Evolutionary conservation across 2,888 invertebrate genomes (phyloP).

Genomic region (Acanthococcus lagerstroemiae): DNA sequence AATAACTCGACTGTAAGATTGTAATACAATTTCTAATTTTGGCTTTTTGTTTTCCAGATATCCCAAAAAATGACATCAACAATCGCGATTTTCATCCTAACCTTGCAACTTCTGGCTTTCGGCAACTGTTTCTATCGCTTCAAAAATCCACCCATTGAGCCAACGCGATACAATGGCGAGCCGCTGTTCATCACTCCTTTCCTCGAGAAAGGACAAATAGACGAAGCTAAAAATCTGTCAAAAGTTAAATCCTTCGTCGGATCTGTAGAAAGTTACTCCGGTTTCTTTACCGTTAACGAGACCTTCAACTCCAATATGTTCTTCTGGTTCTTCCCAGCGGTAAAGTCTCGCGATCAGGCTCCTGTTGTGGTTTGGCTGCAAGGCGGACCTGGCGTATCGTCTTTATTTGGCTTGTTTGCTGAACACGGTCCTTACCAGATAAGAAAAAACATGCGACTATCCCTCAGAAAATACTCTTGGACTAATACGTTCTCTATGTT

Average conservation of each 20-base stretch:
- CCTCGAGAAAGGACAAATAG: conserved; percentile 10
- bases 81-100: no score
- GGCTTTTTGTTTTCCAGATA: no score
- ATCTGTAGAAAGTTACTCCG: conserved; percentile 49
- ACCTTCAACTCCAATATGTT: conserved; percentile 45
- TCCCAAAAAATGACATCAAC: no score
- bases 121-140: background rate
- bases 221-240: conserved; percentile 4
- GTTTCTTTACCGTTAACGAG: conserved; percentile 54
- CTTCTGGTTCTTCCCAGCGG: conserved; percentile 47
- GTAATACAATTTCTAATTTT: no score
- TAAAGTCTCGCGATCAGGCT: conserved; percentile 44
- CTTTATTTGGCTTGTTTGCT: conserved; percentile 66
- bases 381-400: conserved; percentile 74
- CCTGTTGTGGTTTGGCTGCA: conserved; percentile 73
- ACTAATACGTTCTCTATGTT: conserved; percentile 64
- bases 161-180: background rate
- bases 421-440: conserved; percentile 67
- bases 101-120: no score
- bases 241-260: conserved; percentile 34
- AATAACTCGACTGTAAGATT: no score
- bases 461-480: conserved; percentile 67
- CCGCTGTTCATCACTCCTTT: conserved; percentile 15
- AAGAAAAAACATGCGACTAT: conserved; percentile 43
- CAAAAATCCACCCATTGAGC: background rate